Percentiles rank a stretch among this genome's conserved stretches.
Evolutionary conservation across 1,140 invertebrate genomes (phyloP).

Genomic region (Oncopodura yosiiana): DNA sequence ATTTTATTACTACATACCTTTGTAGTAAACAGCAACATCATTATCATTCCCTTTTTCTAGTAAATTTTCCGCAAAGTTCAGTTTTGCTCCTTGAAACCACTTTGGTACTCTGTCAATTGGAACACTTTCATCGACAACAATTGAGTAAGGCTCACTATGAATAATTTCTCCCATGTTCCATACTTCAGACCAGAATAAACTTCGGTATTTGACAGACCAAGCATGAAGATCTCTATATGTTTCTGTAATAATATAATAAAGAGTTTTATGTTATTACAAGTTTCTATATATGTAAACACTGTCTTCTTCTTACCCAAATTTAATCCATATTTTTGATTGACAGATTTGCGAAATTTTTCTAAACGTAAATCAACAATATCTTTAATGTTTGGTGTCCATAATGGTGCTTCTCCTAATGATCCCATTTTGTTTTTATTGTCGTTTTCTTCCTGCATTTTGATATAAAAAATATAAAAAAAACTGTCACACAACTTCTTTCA

Average conservation of each 20-base stretch:
- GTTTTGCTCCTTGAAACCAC: constrained; percentile 33
- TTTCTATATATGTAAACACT: no score
- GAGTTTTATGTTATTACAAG: background rate
- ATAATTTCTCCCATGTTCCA: constrained; percentile 26
- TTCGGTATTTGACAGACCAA: constrained; percentile 26
- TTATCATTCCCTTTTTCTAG: constrained; percentile 28
- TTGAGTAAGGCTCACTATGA: constrained; percentile 18
- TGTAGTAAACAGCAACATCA: constrained; percentile 31
- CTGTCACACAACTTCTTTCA: background rate
- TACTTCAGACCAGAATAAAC: constrained; percentile 31
- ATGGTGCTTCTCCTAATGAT: constrained; percentile 8
- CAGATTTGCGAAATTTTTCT: constrained; percentile 22
- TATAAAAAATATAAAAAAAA: no score
- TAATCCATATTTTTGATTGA: constrained; percentile 26
- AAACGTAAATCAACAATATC: constrained; percentile 7
- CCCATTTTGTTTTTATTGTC: no score
- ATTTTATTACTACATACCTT: constrained; percentile 26
- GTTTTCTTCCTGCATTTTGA: background rate
- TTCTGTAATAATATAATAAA: constrained; percentile 1
- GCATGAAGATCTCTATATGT: constrained; percentile 28
- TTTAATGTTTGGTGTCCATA: constrained; percentile 24
- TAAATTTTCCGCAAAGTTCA: constrained; percentile 35
- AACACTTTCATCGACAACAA: constrained; percentile 27
- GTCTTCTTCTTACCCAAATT: constrained; percentile 28
- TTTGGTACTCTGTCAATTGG: constrained; percentile 32